Conservation (phyloP, 2,797 vertebrate species). For the Gambusia yucatana region DNA sequence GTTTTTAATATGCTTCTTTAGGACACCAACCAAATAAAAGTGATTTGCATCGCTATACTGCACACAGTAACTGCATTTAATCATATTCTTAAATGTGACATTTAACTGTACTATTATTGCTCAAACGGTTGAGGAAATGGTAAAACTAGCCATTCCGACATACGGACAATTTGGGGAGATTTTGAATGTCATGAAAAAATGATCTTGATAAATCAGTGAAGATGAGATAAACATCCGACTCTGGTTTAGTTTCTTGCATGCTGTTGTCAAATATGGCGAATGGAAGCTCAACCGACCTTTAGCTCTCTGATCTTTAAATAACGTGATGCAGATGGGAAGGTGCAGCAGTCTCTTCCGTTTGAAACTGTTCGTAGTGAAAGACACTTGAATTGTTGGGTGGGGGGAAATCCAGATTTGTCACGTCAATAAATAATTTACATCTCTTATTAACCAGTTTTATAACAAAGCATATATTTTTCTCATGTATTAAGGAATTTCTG, state of each 20-base stretch:
- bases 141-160: no score
- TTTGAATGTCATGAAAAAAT: no score
- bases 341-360: neutral
- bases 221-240: no score
- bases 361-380: neutral
- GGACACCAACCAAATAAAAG: no score
- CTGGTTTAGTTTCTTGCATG: neutral
- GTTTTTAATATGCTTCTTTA: no score
- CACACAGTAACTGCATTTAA: no score
- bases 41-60: no score
- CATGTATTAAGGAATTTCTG: slow-evolving; percentile 29
- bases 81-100: no score
- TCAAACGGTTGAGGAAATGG: no score
- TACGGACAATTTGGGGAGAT: no score
- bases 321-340: neutral
- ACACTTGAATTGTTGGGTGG: neutral
- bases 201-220: no score
- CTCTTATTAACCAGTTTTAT: neutral
- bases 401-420: neutral
- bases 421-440: neutral
- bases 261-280: neutral
- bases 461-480: slow-evolving; percentile 62
- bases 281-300: neutral
- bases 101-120: no score
- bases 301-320: neutral